phyloP scores from a whole-genome alignment of 2,113 vertebrate genomes.

The Strigops habroptila region DNA sequence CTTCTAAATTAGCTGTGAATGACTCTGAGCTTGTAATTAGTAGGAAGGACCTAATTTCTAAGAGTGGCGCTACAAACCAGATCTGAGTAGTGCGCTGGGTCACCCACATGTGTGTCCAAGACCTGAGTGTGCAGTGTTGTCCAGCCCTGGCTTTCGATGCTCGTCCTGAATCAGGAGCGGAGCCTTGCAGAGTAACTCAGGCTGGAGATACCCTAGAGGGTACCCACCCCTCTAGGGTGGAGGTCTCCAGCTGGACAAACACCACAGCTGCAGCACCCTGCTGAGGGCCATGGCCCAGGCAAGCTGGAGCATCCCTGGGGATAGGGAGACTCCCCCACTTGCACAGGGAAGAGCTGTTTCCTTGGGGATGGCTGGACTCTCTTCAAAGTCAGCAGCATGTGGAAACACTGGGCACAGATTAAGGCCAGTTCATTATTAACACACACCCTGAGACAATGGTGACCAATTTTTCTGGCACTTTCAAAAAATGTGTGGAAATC shows the following conservation, averaged over 20 bases:
- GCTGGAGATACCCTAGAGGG: background rate
- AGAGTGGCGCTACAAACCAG: rapidly evolving
- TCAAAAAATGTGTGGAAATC: background rate
- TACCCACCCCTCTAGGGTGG: background rate
- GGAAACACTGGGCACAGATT: background rate
- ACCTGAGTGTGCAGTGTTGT: rapidly evolving
- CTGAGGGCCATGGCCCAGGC: background rate
- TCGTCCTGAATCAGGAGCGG: background rate
- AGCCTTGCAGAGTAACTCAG: background rate
- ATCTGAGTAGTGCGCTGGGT: rapidly evolving
- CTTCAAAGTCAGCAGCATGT: background rate
- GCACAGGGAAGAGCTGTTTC: rapidly evolving
- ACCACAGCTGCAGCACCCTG: background rate
- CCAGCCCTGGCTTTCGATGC: background rate
- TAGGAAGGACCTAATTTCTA: background rate
- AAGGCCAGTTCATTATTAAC: background rate
- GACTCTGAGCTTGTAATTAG: background rate
- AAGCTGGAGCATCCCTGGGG: rapidly evolving
- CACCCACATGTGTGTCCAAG: rapidly evolving
- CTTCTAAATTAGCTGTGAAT: background rate
- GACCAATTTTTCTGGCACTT: rapidly evolving
- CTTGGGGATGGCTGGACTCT: background rate
- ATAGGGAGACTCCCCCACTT: background rate
- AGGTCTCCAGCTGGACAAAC: background rate
- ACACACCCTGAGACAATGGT: rapidly evolving